Evolutionary conservation across 2,888 invertebrate species (phyloP), one percentile per base, ranked within the genome.

Genomic region (Sclerodermus sp.): DNA sequence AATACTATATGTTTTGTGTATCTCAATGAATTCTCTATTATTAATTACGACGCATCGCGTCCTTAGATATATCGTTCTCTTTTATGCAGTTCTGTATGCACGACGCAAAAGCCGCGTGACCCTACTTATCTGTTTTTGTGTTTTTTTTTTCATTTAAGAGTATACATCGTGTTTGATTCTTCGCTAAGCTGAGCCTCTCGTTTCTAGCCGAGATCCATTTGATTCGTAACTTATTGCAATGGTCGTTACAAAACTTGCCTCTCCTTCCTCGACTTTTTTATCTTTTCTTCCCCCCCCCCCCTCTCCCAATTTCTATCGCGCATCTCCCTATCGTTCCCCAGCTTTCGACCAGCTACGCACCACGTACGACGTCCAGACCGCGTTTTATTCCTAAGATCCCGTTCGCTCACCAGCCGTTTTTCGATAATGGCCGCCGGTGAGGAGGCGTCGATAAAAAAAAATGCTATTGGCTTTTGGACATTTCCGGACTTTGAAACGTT

Each of bases 81-180:
- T 47, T 36, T 43, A 29, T 16, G n/a, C 30, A 30, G 17, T 37
- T 14, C 15, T n/a, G n/a, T n/a, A n/a, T n/a, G n/a, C n/a, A n/a
- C n/a, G n/a, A n/a, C n/a, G n/a, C n/a, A n/a, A n/a, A n/a, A n/a
- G n/a, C n/a, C n/a, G n/a, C n/a, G n/a, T 8, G 23, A 23, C 23
- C 23, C 23, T 5, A 23, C 23, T 23, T 23, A 23, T 23, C 23
- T 23, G 8, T 23, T 23, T 23, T 23, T 23, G 8, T 23, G 23
- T 23, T 47, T 43, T 41, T 18, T 52, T 44, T 29, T 23, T 48
- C 40, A 48, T 55, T 46, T 50, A 47, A 60, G 61, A 65, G 62
- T 67, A 63, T 67, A 64, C 66, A 63, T 67, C 66, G 62, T 70
- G 68, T 76, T 74, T 72, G 75, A 73, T 74, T 75, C 67, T 67